Evolutionary conservation across 2,113 vertebrate genomes (phyloP).

Genomic region (Herpetotheres cachinnans): DNA sequence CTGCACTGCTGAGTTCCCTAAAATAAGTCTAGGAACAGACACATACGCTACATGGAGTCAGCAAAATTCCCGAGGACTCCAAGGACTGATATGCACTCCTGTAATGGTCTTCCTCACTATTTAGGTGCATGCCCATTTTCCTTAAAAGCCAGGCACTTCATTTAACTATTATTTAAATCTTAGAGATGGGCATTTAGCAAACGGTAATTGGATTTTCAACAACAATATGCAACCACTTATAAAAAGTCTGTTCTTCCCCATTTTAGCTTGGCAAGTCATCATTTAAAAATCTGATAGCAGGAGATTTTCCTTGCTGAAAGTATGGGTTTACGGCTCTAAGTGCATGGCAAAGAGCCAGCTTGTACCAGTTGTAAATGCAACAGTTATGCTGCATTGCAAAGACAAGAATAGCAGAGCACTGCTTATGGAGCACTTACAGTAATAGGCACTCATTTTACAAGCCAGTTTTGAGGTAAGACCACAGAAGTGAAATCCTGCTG

Average conservation of each 20-base stretch:
- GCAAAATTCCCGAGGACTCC: background rate
- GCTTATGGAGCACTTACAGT: background rate
- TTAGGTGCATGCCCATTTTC: background rate
- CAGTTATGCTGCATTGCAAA: background rate
- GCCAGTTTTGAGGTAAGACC: background rate
- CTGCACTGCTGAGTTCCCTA: background rate
- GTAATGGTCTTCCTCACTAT: background rate
- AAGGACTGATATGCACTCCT: background rate
- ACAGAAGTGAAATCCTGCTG: background rate
- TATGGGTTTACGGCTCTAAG: background rate
- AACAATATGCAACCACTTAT: background rate
- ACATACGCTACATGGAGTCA: background rate
- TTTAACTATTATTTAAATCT: background rate
- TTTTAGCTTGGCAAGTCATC: background rate
- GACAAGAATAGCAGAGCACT: background rate
- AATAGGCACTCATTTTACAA: background rate
- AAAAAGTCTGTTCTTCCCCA: background rate
- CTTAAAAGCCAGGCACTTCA: background rate
- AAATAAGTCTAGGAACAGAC: background rate
- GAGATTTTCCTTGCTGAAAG: constrained; percentile 12
- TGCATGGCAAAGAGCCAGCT: background rate
- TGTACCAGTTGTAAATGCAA: background rate
- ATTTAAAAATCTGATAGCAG: background rate
- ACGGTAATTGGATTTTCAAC: background rate
- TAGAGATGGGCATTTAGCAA: background rate